Percentiles rank a stretch among this genome's conserved stretches.
phyloP scores from a whole-genome alignment of 2,888 invertebrate genomes.

The Dryadula phaetusa region DNA sequence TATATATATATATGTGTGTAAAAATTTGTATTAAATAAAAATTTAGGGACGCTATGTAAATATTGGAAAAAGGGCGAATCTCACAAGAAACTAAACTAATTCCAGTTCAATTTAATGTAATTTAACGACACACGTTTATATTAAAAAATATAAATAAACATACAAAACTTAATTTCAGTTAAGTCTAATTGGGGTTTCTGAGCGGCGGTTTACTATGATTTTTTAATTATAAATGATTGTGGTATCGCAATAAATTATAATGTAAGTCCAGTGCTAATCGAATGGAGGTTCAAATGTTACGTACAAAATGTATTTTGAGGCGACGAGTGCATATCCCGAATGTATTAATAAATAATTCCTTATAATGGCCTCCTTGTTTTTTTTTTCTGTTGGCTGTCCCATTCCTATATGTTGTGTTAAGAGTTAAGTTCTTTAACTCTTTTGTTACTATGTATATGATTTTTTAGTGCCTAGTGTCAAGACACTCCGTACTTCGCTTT shows the following conservation, averaged over 20 bases:
- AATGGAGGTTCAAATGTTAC: constrained; percentile 7
- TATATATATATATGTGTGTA: neutral
- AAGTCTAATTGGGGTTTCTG: neutral
- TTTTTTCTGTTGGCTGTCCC: neutral
- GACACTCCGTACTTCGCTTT: too few species aligned
- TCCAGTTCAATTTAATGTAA: too few species aligned
- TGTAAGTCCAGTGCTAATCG: neutral
- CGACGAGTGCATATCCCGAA: constrained; percentile 16
- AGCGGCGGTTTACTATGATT: neutral
- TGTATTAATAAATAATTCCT: constrained; percentile 29
- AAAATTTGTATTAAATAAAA: too few species aligned
- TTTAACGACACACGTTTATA: too few species aligned
- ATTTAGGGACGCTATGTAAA: neutral
- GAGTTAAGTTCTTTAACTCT: too few species aligned
- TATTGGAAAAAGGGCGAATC: neutral
- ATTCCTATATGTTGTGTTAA: too few species aligned
- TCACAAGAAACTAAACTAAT: neutral
- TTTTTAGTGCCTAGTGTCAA: too few species aligned
- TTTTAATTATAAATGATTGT: neutral
- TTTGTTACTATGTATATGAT: too few species aligned
- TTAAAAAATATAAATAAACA: too few species aligned
- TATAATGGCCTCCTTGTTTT: neutral
- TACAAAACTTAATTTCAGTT: neutral
- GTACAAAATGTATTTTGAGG: constrained; percentile 15
- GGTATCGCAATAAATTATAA: constrained; percentile 5